phyloP scores from a whole-genome alignment of 1,140 invertebrate species.

The Ips nitidus region DNA sequence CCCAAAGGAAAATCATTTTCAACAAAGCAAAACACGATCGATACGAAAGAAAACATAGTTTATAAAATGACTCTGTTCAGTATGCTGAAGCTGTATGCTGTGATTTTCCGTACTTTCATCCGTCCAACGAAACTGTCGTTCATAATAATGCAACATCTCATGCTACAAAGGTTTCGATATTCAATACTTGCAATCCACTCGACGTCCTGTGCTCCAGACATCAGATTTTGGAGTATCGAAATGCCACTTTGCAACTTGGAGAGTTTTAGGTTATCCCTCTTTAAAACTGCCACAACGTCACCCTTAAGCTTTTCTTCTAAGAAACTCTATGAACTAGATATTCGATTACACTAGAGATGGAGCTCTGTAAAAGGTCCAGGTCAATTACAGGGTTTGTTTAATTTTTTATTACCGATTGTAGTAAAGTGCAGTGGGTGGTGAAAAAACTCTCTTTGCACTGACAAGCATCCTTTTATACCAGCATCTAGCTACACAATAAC shows the following conservation, averaged over 20 bases:
- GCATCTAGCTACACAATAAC: conserved; percentile 13
- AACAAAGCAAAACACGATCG: neutral
- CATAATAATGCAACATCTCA: conserved; percentile 27
- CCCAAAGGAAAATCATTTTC: neutral
- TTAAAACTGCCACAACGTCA: neutral
- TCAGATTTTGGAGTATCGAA: conserved; percentile 22
- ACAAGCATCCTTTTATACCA: neutral
- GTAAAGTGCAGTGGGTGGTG: neutral
- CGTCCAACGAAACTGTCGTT: conserved; percentile 19
- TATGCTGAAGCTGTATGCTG: conserved; percentile 2
- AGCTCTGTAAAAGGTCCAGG: neutral
- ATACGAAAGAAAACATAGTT: too few relatives aligned
- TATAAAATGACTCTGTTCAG: neutral
- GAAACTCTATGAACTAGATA: neutral
- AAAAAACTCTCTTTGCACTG: neutral
- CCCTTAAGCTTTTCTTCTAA: neutral
- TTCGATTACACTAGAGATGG: neutral
- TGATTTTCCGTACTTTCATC: conserved; percentile 21
- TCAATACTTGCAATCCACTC: conserved; percentile 30
- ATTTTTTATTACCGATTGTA: neutral
- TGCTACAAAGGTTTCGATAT: conserved; percentile 24
- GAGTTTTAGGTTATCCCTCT: neutral
- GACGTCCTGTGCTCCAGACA: conserved; percentile 20
- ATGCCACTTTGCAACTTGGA: conserved; percentile 13
- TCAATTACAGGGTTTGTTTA: neutral